Evolutionary conservation across 2,797 vertebrate species (phyloP), one percentile per base, ranked within the genome.

Genomic region (Pangasius krempfi): DNA sequence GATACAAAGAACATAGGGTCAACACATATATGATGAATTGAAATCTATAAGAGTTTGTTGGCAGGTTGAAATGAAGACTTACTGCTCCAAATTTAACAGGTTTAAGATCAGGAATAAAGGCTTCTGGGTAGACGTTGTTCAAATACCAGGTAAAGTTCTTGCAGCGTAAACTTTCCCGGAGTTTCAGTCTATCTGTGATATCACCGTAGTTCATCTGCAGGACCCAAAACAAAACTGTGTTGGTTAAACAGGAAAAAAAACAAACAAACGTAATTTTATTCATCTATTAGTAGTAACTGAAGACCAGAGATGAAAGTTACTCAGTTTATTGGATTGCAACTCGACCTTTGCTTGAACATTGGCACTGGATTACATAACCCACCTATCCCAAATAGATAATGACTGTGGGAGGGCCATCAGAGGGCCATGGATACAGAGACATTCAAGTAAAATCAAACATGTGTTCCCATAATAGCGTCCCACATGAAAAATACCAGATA

Each of bases 111-210:
- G 99, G 99, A 93, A 99, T 92, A 91, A 98, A 98, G 85, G 94
- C 97, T 94, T 99, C 98, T 87, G 98, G 99, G 95, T 99, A 99
- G 93, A 99, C 91, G 72, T 96, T 98, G 92, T 98, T 96, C 76
- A 99, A 93, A 92, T 96, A 99, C 98, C 99, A 99, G 84, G 98
- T 97, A 94, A 99, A 99, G 93, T 99, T 99, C 92, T 97, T 98
- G 95, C 98, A 99, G 7, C 97, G 96, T 33, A 99, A 96, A 86
- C 91, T 96, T 92, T 98, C 96, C 92, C 97, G 96, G 56, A 99
- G 95, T 40, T 96, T 96, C 89, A 98, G 89, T 75, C 99, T 97
- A 54, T 96, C 96, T 3, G 98, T 96, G 93, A 99, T 96, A 92
- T 99, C 98, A 72, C 98, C 98, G 87, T 95, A 99, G 0, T 91